Conservation (phyloP, 2,113 vertebrate species). For the Columbina picui region DNA sequence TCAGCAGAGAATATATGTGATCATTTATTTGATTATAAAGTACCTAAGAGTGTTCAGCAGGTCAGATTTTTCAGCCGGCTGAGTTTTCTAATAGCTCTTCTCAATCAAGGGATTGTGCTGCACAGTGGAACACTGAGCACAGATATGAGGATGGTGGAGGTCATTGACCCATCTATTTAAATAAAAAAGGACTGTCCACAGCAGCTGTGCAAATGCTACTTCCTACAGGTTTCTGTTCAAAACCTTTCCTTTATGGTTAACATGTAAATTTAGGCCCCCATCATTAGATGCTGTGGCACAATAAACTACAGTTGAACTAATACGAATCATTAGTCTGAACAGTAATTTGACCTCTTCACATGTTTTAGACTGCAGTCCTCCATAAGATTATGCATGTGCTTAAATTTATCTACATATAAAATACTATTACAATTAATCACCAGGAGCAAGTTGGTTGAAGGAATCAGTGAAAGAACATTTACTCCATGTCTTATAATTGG, state of each 20-base stretch:
- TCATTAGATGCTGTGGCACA: not conserved
- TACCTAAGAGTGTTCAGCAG: slow-evolving; percentile 56
- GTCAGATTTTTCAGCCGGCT: slow-evolving; percentile 55
- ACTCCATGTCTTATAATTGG: not conserved
- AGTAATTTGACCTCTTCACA: not conserved
- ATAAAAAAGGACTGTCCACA: slow-evolving; percentile 9
- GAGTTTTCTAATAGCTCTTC: slow-evolving; percentile 66
- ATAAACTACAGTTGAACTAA: not conserved
- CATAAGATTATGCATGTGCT: not conserved
- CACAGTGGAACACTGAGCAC: slow-evolving; percentile 27
- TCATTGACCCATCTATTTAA: slow-evolving; percentile 49
- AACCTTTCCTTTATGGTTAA: not conserved
- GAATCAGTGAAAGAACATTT: slow-evolving; percentile 20
- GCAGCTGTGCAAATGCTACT: not conserved
- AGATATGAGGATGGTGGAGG: slow-evolving; percentile 37
- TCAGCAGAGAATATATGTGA: slow-evolving; percentile 56
- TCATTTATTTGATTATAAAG: slow-evolving; percentile 74
- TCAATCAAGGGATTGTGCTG: slow-evolving; percentile 61
- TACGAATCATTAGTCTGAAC: not conserved
- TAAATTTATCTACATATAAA: not conserved
- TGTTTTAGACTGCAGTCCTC: not conserved
- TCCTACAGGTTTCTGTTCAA: not conserved
- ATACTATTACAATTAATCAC: slow-evolving; percentile 32
- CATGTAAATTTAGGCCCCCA: not conserved
- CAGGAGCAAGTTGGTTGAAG: not conserved